Base-by-base conservation (phyloP, 2,113 vertebrate genomes). In the Barnardius zonarius region DNA sequence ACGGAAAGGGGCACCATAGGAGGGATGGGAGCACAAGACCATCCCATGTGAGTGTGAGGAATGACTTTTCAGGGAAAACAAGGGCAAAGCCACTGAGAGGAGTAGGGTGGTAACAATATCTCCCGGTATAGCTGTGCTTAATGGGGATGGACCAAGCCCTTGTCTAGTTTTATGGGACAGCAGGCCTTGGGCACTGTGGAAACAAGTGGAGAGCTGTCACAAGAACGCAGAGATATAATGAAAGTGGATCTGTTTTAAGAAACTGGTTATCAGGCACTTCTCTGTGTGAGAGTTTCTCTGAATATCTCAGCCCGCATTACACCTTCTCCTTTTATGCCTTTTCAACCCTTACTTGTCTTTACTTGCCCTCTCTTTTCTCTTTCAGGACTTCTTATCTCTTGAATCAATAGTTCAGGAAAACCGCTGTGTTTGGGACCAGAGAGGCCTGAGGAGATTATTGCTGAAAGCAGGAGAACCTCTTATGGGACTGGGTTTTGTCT, bases 1-100 rank as follows among this genome's bases (percentile, higher is more conserved):
- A 30, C 0, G 0, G 44, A 49, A 23, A n/a, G 10, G 20, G 17
- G 10, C 30, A 51, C 13, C 0, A 0, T 46, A 13, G 22, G 41
- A 88, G 31, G 15, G 25, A 39, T 2, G 0, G 31, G 39, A 43
- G 35, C 8, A 6, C 0, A 1, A 16, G 35, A 46, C 6, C 10
- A 35, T 68, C 25, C 39, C 3, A 1, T 27, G 8, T 52, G 52
- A 51, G 13, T 19, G 46, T 33, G 19, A 61, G 24, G 48, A 89
- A 55, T 14, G 11, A 64, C 9, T 27, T 70, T 48, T 16, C 73
- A 63, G 20, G 23, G 28, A 6, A 81, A 77, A 55, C 1, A 12
- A 3, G 23, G 27, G 10, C 27, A 18, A 52, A 68, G 5, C 28
- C 18, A 2, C 4, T 67, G 44, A 70, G 17, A 63, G 18, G 16